Percentiles rank a stretch among this genome's conserved stretches.
Conservation (phyloP, 2,113 vertebrate genomes). For the Coryphaenoides rupestris region DNA sequence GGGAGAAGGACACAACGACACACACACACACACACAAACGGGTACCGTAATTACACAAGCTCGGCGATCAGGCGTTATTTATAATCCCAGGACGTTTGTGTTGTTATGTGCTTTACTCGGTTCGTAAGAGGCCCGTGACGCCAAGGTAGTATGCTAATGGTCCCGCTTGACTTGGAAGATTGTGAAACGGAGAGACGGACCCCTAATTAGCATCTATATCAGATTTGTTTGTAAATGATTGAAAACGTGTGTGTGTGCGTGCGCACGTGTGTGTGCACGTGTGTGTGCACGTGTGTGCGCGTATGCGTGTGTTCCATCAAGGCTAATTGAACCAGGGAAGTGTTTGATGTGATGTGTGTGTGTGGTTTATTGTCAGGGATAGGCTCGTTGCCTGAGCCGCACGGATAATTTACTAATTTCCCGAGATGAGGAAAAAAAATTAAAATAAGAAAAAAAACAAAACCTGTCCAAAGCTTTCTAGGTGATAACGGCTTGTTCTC, state of each 20-base stretch:
- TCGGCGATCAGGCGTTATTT: neutral
- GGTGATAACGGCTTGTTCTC: no score
- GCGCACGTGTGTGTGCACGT: neutral
- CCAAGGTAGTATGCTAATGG: neutral
- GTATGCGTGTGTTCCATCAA: neutral
- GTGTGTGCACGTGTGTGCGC: no score
- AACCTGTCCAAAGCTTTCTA: no score
- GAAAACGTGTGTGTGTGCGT: neutral
- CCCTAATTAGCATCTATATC: neutral
- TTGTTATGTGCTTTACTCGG: neutral
- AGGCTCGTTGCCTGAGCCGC: no score
- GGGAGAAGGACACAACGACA: neutral
- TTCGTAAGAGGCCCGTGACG: neutral
- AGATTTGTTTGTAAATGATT: neutral
- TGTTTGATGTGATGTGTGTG: no score
- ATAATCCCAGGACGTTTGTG: no score
- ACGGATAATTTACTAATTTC: no score
- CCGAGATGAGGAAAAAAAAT: no score
- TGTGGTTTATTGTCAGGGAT: no score
- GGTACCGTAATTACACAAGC: neutral
- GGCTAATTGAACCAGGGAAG: no score
- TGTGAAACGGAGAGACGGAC: neutral
- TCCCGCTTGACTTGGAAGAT: constrained; percentile 3
- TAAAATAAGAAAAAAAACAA: no score
- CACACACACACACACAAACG: no score